These are phyloP conservation scores for Cheilosia impressa DNA, from an alignment of 2,888 invertebrate species.

Conservation along the genomic window DNA sequence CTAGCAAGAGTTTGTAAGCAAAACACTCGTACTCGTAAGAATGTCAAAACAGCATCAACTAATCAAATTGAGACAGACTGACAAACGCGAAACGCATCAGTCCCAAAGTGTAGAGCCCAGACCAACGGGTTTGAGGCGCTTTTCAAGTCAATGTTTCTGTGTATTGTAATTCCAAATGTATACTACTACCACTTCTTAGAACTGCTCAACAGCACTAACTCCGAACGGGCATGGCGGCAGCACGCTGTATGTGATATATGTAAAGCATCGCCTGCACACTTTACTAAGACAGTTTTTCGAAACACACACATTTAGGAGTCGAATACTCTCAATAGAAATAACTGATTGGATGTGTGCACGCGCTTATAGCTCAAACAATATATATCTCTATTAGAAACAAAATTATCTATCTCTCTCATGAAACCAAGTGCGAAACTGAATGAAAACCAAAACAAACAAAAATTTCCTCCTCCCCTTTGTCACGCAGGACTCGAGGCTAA, in stretches of 20 bases:
- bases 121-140: constrained; percentile 59
- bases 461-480: constrained; percentile 77
- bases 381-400: constrained; percentile 54
- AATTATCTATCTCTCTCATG: constrained; percentile 60
- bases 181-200: constrained; percentile 13
- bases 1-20: constrained; percentile 52
- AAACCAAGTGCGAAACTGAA: constrained; percentile 67
- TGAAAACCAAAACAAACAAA: constrained; percentile 76
- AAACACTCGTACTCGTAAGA: constrained; percentile 2
- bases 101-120: constrained; percentile 42
- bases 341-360: constrained; percentile 43
- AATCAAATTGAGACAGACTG: constrained; percentile 49
- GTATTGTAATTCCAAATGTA: constrained; percentile 53
- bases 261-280: constrained; percentile 53
- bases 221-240: constrained; percentile 35
- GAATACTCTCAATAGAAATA: constrained; percentile 40
- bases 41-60: constrained; percentile 39
- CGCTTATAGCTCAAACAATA: constrained; percentile 20
- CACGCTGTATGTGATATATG: constrained; percentile 29
- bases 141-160: constrained; percentile 65
- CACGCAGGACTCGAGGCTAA: constrained; percentile 78
- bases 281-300: constrained; percentile 53
- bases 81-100: constrained; percentile 53
- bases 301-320: constrained; percentile 59
- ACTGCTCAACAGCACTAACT: constrained; percentile 43